These are phyloP conservation scores for Noctua fimbriata DNA, from an alignment of 2,888 invertebrate genomes.

Conservation along the genomic window DNA sequence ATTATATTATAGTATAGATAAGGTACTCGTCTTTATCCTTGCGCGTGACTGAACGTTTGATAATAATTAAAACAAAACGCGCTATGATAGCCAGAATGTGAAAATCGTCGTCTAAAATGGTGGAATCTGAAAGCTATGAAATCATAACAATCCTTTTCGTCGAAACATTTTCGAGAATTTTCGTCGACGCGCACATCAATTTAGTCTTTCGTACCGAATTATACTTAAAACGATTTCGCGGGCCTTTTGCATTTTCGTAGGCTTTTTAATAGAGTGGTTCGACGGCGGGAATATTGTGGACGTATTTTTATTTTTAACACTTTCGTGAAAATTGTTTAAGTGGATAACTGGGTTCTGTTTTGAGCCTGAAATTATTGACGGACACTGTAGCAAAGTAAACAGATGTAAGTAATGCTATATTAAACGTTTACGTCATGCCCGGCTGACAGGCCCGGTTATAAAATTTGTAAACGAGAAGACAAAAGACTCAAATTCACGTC, in stretches of 20 bases:
- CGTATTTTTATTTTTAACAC: constrained; percentile 18
- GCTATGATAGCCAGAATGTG: neutral
- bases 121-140: constrained; percentile 27
- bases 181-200: constrained; percentile 42
- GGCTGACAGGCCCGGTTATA: no score
- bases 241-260: constrained; percentile 48
- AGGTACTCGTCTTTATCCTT: neutral
- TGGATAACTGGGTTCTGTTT: neutral
- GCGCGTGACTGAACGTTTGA: neutral
- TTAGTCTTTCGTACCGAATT: constrained; percentile 48
- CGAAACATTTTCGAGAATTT: constrained; percentile 42
- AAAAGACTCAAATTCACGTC: neutral
- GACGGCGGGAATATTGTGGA: constrained; percentile 12
- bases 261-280: constrained; percentile 49
- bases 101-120: constrained; percentile 18
- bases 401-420: neutral
- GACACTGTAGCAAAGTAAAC: neutral
- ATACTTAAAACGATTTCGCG: constrained; percentile 43
- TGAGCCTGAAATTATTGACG: neutral
- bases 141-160: constrained; percentile 45
- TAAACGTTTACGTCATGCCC: neutral
- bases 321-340: constrained; percentile 9
- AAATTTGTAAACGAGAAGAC: no score
- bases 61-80: neutral
- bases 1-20: no score